Conservation (phyloP, 1,140 invertebrate species). For the Drosophila seguyi region DNA sequence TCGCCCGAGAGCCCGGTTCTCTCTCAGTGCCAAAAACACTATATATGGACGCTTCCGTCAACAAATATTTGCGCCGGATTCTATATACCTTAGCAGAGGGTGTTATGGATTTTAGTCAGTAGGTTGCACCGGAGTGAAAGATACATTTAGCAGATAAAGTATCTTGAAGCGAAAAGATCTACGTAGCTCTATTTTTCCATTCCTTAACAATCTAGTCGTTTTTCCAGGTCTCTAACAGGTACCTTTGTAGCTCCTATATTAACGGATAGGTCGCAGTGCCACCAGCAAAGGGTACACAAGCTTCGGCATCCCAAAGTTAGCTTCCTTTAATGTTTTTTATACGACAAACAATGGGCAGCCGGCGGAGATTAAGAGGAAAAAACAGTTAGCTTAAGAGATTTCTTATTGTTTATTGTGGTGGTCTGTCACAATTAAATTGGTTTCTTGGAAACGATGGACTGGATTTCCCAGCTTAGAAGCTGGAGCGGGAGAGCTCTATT, state of each 20-base stretch:
- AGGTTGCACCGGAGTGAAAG: neutral
- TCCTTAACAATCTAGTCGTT: neutral
- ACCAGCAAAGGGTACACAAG: neutral
- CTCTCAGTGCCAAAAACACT: slow-evolving; percentile 26
- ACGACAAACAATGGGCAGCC: slow-evolving; percentile 52
- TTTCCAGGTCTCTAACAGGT: neutral
- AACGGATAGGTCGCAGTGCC: neutral
- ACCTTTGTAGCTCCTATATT: neutral
- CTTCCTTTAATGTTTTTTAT: slow-evolving; percentile 24
- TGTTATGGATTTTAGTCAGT: neutral
- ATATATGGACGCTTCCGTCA: slow-evolving; percentile 56
- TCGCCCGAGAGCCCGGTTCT: slow-evolving; percentile 26
- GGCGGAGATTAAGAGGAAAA: slow-evolving; percentile 64
- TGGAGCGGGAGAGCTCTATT: slow-evolving; percentile 3
- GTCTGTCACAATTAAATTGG: slow-evolving; percentile 47
- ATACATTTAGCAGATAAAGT: neutral
- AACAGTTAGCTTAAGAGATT: slow-evolving; percentile 68
- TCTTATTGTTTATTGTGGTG: slow-evolving; percentile 46
- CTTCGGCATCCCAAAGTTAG: neutral
- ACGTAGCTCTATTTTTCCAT: no score
- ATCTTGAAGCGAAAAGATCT: no score
- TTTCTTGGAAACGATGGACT: slow-evolving; percentile 34
- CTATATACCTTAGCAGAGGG: slow-evolving; percentile 16
- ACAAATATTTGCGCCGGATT: slow-evolving; percentile 63
- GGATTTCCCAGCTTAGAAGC: slow-evolving; percentile 32